phyloP scores from a whole-genome alignment of 2,113 vertebrate species.

The Emydocephalus ijimae region DNA sequence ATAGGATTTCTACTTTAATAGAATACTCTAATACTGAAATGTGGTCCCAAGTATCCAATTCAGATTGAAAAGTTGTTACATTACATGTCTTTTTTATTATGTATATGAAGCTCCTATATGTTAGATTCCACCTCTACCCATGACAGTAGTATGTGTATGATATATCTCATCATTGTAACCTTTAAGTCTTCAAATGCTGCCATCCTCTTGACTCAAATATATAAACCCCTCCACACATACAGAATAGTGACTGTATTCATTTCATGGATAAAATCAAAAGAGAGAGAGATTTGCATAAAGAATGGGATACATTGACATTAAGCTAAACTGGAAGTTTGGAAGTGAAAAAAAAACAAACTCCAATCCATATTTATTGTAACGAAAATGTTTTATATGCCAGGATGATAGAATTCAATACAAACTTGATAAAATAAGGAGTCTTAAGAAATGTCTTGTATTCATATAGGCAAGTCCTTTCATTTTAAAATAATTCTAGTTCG shows the following conservation, averaged over 20 bases:
- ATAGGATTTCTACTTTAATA: background rate
- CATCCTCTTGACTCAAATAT: background rate
- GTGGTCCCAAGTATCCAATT: background rate
- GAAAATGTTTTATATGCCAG: background rate
- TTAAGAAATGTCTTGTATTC: fast-evolving
- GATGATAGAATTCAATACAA: background rate
- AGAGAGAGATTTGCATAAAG: background rate
- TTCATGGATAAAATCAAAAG: background rate
- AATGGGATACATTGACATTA: background rate
- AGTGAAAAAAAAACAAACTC: background rate
- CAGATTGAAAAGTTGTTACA: background rate
- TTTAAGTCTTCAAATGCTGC: background rate
- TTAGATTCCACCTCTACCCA: background rate
- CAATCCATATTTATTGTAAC: background rate
- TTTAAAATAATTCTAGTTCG: constrained; percentile 16
- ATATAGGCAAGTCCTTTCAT: background rate
- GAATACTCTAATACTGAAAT: background rate
- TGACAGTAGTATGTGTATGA: background rate
- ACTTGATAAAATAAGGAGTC: background rate
- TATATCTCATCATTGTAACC: background rate
- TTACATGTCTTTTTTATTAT: background rate
- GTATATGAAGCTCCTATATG: background rate
- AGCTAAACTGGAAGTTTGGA: background rate
- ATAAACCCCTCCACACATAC: background rate
- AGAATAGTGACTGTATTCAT: background rate